A percentile compares a stretch with the other conserved stretches of the same genome.
phyloP scores from a whole-genome alignment of 2,888 invertebrate genomes.

The Oxystoma pomonae region DNA sequence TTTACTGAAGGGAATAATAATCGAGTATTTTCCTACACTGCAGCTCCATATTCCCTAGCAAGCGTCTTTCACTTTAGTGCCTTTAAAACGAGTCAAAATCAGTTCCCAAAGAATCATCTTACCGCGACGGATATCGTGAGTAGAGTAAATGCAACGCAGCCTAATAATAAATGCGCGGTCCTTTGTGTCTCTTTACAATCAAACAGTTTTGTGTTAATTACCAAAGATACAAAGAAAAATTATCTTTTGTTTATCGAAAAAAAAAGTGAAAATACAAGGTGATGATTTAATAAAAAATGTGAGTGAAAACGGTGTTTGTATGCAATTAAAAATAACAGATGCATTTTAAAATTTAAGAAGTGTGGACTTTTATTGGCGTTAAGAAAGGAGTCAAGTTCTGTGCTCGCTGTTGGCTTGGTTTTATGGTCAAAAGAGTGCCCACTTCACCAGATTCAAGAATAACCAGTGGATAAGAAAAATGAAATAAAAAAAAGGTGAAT shows the following conservation, averaged over 20 bases:
- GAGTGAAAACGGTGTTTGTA: neutral
- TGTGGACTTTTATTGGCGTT: neutral
- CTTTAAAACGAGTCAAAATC: too few species aligned
- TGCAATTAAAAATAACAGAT: neutral
- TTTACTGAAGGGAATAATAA: neutral
- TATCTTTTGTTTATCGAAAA: neutral
- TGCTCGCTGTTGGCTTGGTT: neutral
- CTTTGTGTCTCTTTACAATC: neutral
- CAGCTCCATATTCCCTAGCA: neutral
- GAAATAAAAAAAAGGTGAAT: too few species aligned
- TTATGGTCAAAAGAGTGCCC: neutral
- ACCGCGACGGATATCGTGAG: too few species aligned
- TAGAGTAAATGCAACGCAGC: too few species aligned
- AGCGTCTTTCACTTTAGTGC: too few species aligned
- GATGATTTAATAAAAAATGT: neutral
- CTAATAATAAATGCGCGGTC: neutral
- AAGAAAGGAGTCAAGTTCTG: neutral
- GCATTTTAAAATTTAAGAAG: neutral
- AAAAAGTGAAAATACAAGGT: neutral
- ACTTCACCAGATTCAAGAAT: too few species aligned
- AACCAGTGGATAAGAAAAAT: too few species aligned
- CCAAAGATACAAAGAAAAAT: neutral
- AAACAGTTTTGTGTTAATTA: neutral
- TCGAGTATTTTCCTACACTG: neutral
- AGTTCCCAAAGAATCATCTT: too few species aligned